A percentile compares a stretch with the other conserved stretches of the same genome.
phyloP scores from a whole-genome alignment of 2,113 vertebrate species.

The Nannospalax galili region DNA sequence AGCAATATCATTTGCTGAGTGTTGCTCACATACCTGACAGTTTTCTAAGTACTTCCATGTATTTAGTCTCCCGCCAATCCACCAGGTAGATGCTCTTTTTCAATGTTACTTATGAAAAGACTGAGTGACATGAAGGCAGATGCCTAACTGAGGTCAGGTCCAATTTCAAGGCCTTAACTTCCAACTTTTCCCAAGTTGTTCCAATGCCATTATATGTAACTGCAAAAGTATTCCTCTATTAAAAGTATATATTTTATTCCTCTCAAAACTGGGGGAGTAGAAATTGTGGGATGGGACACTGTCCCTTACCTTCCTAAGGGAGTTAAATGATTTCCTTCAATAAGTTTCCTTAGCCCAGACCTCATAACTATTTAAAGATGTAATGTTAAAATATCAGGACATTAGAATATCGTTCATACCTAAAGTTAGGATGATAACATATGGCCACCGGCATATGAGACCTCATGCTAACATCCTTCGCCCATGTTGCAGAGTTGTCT shows the following conservation, averaged over 20 bases:
- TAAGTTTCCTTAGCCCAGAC: conserved; percentile 10
- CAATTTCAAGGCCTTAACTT: neutral
- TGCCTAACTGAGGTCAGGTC: neutral
- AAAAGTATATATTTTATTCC: neutral
- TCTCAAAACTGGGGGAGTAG: neutral
- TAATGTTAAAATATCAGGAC: neutral
- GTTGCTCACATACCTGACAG: neutral
- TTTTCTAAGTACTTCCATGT: neutral
- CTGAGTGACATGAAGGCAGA: neutral
- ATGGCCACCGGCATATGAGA: neutral
- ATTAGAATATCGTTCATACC: neutral
- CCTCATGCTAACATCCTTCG: neutral
- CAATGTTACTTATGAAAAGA: neutral
- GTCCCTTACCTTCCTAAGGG: neutral
- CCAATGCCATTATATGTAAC: neutral
- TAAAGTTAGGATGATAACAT: neutral
- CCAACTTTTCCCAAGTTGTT: neutral
- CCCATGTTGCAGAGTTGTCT: neutral
- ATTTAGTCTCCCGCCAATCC: neutral
- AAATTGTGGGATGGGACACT: neutral
- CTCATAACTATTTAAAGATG: neutral
- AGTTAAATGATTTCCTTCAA: neutral
- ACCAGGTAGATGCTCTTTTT: neutral
- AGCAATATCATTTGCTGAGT: neutral
- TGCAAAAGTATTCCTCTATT: neutral